Conservation (phyloP, 2,888 invertebrate species). For the Morpho deidamia region DNA sequence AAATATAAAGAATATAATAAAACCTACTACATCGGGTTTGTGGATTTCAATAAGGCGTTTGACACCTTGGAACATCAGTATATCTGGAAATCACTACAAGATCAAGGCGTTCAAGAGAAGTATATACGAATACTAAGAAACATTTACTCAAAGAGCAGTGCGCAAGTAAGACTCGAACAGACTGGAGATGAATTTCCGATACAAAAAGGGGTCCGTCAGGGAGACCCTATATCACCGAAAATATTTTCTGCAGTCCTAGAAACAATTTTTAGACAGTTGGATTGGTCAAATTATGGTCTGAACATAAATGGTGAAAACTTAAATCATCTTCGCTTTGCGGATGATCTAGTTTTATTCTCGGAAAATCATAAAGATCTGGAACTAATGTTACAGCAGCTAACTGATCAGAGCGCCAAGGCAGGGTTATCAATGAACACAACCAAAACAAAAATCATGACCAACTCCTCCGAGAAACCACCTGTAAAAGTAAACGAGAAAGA, state of each 20-base stretch:
- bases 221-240: slow-evolving; percentile 13
- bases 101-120: slow-evolving; percentile 23
- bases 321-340: not conserved
- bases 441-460: no score
- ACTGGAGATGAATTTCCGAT: slow-evolving; percentile 16
- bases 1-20: slow-evolving; percentile 23
- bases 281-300: not conserved
- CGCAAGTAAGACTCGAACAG: slow-evolving; percentile 23
- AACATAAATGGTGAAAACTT: not conserved
- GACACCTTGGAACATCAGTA: slow-evolving; percentile 20
- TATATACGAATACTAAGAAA: slow-evolving; percentile 26
- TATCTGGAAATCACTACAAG: slow-evolving; percentile 23
- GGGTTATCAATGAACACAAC: no score
- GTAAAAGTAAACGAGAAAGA: no score
- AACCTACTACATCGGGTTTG: slow-evolving; percentile 20
- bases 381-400: no score
- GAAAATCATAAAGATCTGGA: no score
- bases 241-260: slow-evolving; percentile 10
- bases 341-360: not conserved
- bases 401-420: no score
- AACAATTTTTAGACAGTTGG: not conserved
- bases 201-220: slow-evolving; percentile 9
- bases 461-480: no score
- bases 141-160: slow-evolving; percentile 23
- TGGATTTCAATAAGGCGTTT: slow-evolving; percentile 29